phyloP scores from a whole-genome alignment of 2,888 invertebrate genomes.

The Heterodera filipjevi region DNA sequence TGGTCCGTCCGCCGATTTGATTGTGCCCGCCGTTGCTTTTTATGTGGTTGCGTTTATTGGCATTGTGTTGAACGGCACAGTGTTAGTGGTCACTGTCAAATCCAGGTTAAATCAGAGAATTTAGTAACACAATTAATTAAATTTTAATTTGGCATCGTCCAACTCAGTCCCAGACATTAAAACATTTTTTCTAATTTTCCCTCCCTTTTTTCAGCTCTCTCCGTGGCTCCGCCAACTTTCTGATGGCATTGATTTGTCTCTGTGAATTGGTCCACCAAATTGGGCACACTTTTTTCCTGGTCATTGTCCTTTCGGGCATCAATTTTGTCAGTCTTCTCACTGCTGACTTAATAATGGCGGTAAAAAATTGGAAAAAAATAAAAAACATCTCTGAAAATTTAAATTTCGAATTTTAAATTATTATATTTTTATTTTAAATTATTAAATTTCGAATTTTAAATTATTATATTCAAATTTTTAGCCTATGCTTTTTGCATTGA shows the following conservation, averaged over 20 bases:
- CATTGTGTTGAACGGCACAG: background rate
- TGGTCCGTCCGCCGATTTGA: conserved; percentile 8
- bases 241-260: background rate
- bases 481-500: background rate
- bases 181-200: background rate
- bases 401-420: too few relatives aligned
- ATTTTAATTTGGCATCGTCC: too few relatives aligned
- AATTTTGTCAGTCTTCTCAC: background rate
- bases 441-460: too few relatives aligned
- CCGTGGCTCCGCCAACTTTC: conserved; percentile 7
- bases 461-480: background rate
- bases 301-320: background rate
- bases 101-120: background rate
- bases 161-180: background rate
- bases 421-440: too few relatives aligned
- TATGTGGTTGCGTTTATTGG: background rate
- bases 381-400: too few relatives aligned
- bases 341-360: background rate
- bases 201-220: background rate
- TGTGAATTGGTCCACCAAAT: conserved; percentile 6
- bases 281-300: conserved; percentile 9
- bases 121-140: too few relatives aligned
- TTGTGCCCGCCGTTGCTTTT: background rate
- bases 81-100: background rate
- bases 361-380: background rate